Conservation (phyloP, 2,113 vertebrate genomes). For the Drymodes brunneopygia region DNA sequence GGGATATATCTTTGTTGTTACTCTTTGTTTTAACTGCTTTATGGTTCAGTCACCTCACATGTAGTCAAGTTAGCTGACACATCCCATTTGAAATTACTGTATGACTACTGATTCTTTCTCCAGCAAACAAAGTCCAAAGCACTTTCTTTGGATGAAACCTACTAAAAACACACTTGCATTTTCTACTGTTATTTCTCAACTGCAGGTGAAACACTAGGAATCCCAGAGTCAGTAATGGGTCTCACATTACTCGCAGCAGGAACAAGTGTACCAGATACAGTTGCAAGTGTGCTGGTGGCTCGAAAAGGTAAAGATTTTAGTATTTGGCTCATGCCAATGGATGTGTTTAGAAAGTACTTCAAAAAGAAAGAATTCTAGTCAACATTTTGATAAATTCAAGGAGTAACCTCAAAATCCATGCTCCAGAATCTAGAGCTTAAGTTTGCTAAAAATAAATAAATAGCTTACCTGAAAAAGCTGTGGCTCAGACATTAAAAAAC, state of each 20-base stretch:
- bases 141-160: not conserved
- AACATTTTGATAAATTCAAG: not conserved
- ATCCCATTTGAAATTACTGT: conserved; percentile 9
- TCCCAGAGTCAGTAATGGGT: conserved; percentile 96
- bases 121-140: not conserved
- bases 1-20: not conserved
- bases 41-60: not conserved
- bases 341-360: not conserved
- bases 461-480: conserved; percentile 35
- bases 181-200: not conserved
- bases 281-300: conserved; percentile 92
- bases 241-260: conserved; percentile 94
- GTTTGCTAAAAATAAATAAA: conserved; percentile 4
- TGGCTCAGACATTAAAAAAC: conserved; percentile 17
- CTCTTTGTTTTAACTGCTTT: not conserved
- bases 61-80: conserved; percentile 40
- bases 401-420: not conserved
- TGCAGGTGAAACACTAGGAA: conserved; percentile 88
- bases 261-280: conserved; percentile 94
- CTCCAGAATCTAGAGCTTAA: not conserved
- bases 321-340: not conserved
- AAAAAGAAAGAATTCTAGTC: not conserved
- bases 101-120: not conserved
- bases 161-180: not conserved
- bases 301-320: conserved; percentile 83